Evolutionary conservation across 1,140 invertebrate species (phyloP), one percentile per base, ranked within the genome.

Genomic region (Drosophila pallidifrons): DNA sequence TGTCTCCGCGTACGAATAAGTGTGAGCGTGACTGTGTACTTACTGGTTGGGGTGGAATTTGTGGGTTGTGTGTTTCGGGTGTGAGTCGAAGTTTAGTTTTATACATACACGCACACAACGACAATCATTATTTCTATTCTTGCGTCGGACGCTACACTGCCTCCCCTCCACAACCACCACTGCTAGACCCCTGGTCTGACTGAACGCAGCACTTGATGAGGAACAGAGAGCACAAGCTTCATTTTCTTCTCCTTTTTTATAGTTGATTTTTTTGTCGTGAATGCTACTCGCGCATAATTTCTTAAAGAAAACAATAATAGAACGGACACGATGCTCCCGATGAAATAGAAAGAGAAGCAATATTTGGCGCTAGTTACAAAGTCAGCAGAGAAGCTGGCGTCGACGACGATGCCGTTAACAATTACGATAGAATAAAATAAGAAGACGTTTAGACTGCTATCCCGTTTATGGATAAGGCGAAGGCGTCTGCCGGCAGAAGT

Each of bases 251-350:
- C 69, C 47, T 79, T 88, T 55, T 75, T 87, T 83, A 51, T 60
- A 11, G 30, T 77, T 43, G n/a, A 43, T 43, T 43, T 43, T 79
- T 64, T 88, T 80, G 65, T 58, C 55, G 46, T 73, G 38, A 67
- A 64, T 66, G 64, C 49, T 35, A 66, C 66, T 75, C 77, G 79
- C 67, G 73, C 79, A 82, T 74, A 61, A 78, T 81, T 86, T 87
- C 87, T 83, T 91, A 25, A 83, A 82, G 87, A 90, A 82, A 91
- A 81, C 71, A 88, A 89, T 88, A 88, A 83, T 81, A 78, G 68
- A 65, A 65, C 49, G 32, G 47, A 45, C 72, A 67, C 20, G 45
- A 57, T 16, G 32, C 45, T 45, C 28, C 15, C 52, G 43, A 15
- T 35, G 32, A 72, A 68, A 80, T 74, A 88, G 81, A 89, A 77